Evolutionary conservation across 2,113 vertebrate species (phyloP).

Genomic region (Amazona guildingii): DNA sequence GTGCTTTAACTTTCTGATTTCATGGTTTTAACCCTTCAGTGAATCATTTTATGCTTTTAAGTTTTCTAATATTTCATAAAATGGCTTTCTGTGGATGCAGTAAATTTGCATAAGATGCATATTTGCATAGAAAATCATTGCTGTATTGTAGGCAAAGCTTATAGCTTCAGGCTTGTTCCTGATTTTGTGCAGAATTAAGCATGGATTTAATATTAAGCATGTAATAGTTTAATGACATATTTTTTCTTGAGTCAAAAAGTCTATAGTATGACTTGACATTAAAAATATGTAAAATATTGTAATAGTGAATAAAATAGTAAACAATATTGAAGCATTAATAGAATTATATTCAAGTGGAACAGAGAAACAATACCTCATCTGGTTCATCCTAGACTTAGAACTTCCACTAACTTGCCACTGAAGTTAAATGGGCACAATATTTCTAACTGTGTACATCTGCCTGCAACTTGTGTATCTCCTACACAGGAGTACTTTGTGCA

Average conservation of each 20-base stretch:
- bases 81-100: neutral
- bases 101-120: neutral
- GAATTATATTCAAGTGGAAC: neutral
- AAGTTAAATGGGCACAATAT: neutral
- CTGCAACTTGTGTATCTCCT: neutral
- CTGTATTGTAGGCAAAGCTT: neutral
- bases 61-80: neutral
- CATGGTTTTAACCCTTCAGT: neutral
- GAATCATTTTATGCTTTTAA: neutral
- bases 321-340: neutral
- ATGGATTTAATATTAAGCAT: neutral
- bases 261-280: neutral
- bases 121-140: neutral
- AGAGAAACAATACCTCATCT: fast-evolving
- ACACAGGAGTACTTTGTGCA: neutral
- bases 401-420: neutral
- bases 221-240: neutral
- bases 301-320: neutral
- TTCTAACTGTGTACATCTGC: neutral
- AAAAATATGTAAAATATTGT: neutral
- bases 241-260: neutral
- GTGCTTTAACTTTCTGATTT: neutral
- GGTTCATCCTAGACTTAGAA: neutral
- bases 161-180: neutral
- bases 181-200: neutral